Evolutionary conservation across 2,797 vertebrate genomes (phyloP), one percentile per base, ranked within the genome.

Genomic region (Gobionotothen gibberifrons): DNA sequence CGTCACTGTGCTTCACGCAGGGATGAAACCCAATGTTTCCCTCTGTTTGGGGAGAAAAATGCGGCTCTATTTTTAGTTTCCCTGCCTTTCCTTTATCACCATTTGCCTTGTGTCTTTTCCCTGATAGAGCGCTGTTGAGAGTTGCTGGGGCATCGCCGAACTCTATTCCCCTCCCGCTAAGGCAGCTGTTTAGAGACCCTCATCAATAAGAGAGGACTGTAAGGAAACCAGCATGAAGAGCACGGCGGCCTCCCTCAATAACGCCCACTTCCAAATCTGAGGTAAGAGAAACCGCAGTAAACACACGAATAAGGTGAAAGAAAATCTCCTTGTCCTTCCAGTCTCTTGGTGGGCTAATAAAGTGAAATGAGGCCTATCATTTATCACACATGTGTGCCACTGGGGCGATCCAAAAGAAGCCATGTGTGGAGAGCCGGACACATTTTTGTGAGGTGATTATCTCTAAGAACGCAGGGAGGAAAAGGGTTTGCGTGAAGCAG

Each of bases 131-230:
- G 3, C 71, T 70, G 78, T 78, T 72, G 75, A 84, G 81, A 88
- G 76, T 76, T 84, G 80, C 82, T 75, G 59, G 76, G 82, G 71
- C 82, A 72, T 85, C 79, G 77, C 76, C 10, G 73, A 84, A 90
- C 88, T 87, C 83, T 69, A 78, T 83, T 79, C 80, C 73, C 85
- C 89, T 82, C 87, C 86, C 60, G 82, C 90, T 81, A 82, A 70
- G 75, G 54, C 78, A 79, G 72, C 86, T 90, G 74, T 91, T 90
- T 85, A 86, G 79, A 87, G 81, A 69, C 64, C 78, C 51, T 89
- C 81, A 86, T 89, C 92, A 90, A 90, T 90, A 87, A 86, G 67
- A 82, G 63, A 78, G 49, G 62, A 84, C 73, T 75, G 74, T 77
- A 82, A 82, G 69, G 59, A 80, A 84, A 78, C 40, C 79, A 78